Percentiles rank a stretch among this genome's conserved stretches.
These are phyloP conservation scores for Hyperopisus bebe DNA, from an alignment of 2,113 vertebrate genomes.

Conservation along the genomic window DNA sequence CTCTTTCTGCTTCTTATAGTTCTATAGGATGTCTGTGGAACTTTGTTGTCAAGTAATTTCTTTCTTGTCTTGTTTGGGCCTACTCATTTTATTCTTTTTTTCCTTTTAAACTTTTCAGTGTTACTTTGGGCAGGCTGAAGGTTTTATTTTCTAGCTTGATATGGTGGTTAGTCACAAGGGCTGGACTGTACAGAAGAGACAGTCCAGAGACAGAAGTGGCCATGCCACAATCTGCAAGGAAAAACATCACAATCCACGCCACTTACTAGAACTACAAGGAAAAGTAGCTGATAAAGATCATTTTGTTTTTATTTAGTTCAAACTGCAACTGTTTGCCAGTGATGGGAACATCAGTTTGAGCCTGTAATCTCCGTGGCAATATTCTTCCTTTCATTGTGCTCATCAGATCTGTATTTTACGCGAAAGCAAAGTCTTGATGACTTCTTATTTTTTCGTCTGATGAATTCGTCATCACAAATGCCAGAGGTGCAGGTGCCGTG, in stretches of 20 bases:
- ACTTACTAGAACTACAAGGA: neutral
- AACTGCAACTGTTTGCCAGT: neutral
- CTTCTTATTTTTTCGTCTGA: constrained; percentile 5
- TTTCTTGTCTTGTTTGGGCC: neutral
- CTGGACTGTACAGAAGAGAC: neutral
- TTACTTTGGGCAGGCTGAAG: neutral
- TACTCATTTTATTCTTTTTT: neutral
- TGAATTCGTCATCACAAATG: constrained; percentile 19
- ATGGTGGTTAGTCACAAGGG: neutral
- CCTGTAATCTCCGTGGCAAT: neutral
- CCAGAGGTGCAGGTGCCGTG: neutral
- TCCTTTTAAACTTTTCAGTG: neutral
- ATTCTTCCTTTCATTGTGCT: neutral
- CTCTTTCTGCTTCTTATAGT: neutral
- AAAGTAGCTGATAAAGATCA: neutral
- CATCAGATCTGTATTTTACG: neutral
- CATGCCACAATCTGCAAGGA: neutral
- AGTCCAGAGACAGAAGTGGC: no score
- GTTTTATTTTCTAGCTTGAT: neutral
- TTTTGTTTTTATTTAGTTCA: neutral
- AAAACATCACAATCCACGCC: neutral
- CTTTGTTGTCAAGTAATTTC: neutral
- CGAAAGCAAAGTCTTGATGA: constrained; percentile 3
- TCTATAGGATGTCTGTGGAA: neutral
- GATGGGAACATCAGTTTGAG: neutral